Base-by-base conservation (phyloP, 2,113 vertebrate species). In the Neogobius melanostomus region DNA sequence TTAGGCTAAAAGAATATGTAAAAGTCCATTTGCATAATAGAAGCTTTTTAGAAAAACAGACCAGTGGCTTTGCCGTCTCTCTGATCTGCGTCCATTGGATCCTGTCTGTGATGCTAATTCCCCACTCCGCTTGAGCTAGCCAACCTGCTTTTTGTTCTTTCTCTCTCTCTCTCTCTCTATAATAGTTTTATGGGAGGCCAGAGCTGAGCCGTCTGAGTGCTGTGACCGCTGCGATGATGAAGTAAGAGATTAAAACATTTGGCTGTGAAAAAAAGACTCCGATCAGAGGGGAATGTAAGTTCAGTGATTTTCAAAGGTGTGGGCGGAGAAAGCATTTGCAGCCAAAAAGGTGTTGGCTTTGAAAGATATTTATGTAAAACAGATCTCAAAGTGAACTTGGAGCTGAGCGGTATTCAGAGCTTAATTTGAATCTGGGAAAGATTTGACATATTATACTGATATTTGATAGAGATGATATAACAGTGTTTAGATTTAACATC, bases 71-170 rank as follows among this genome's bases (percentile, higher is more conserved):
- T 66, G 82, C 71, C 14, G 51, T 74, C 68, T 36, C 43, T 79
- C 60, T 81, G 78, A 75, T 81, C 71, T 73, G 21, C 68, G 6
- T 75, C 77, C 69, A 44, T 43, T 84, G 83, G 87, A 82, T 79
- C 69, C n/a, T 51, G 66, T 57, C 65, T n/a, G 43, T n/a, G 70
- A 36, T 42, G 66, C 64, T 54, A 57, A n/a, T 79, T 76, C 68
- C 72, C 66, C 77, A 62, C 76, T 64, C 77, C 69, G 73, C 17
- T 8, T 15, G 47, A 56, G 64, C 14, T 69, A 9, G 59, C 75
- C 81, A 82, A 66, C 72, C 72, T 72, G 78, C 62, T 67, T 72
- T 82, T 70, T 87, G 71, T 76, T 80, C 79, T 76, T 54, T 71
- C 70, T 73, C 65, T 12, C 71, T 79, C 76, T 82, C 80, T 71